Conservation (phyloP, 2,888 invertebrate species). For the Caenorhabditis doughertyi region DNA sequence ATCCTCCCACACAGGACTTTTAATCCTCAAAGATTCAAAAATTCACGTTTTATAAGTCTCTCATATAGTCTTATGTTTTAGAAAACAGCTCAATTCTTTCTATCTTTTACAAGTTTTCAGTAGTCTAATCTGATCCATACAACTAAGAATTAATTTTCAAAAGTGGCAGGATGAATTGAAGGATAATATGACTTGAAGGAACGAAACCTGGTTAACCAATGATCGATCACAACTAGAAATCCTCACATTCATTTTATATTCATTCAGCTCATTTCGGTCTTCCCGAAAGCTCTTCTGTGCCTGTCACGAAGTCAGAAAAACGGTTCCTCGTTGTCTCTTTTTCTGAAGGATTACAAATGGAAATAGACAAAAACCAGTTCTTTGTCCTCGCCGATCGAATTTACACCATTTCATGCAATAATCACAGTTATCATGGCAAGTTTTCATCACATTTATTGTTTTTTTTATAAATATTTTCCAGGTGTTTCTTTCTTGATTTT, state of each 20-base stretch:
- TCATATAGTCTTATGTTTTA: too few relatives aligned
- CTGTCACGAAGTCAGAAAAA: slow-evolving; percentile 9
- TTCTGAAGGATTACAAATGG: slow-evolving; percentile 12
- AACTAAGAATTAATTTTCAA: slow-evolving; percentile 21
- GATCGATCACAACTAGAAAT: background rate
- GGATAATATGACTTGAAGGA: background rate
- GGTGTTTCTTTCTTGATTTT: background rate
- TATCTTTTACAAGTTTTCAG: background rate
- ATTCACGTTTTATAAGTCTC: too few relatives aligned
- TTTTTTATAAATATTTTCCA: slow-evolving; percentile 1
- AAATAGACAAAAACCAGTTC: slow-evolving; percentile 37
- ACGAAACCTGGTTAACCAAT: slow-evolving; percentile 8
- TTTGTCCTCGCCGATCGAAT: background rate
- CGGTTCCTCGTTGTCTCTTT: background rate
- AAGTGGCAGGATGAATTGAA: slow-evolving; percentile 4
- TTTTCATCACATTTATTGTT: slow-evolving; percentile 9
- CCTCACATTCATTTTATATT: background rate
- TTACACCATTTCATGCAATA: slow-evolving; percentile 45
- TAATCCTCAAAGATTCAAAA: too few relatives aligned
- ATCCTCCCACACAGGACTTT: too few relatives aligned
- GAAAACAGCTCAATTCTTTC: slow-evolving; percentile 8
- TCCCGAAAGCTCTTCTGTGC: too few relatives aligned
- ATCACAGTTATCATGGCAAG: slow-evolving; percentile 18
- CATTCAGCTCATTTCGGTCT: background rate
- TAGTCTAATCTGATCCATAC: background rate